Evolutionary conservation across 1,140 invertebrate species (phyloP).

Genomic region (Sycophila sp.): DNA sequence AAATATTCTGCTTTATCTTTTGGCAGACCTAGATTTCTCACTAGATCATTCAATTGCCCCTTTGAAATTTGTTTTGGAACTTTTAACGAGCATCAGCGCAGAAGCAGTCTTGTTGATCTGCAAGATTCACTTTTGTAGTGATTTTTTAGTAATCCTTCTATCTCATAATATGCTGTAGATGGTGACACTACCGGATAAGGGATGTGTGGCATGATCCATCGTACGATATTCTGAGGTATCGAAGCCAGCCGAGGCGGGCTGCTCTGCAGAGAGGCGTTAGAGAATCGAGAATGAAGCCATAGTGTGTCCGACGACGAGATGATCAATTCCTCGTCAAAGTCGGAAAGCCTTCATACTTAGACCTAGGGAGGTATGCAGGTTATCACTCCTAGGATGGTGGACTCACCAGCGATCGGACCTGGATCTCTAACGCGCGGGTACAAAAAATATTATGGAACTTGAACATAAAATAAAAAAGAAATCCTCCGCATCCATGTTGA

Average conservation of each 20-base stretch:
- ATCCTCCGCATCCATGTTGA: background rate
- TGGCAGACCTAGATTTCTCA: conserved; percentile 45
- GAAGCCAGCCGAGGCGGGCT: conserved; percentile 26
- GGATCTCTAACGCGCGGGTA: background rate
- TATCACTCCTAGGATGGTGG: conserved; percentile 20
- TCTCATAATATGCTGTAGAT: background rate
- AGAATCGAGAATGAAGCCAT: conserved; percentile 2
- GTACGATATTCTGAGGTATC: conserved; percentile 7
- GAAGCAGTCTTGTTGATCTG: background rate
- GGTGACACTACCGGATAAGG: background rate
- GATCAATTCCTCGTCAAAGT: conserved; percentile 9
- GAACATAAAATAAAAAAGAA: background rate
- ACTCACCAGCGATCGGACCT: background rate
- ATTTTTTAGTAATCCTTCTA: background rate
- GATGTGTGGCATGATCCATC: background rate
- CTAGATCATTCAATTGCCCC: conserved; percentile 49
- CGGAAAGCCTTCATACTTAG: conserved; percentile 36
- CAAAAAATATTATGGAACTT: background rate
- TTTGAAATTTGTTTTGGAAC: too few relatives aligned
- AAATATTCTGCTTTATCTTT: conserved; percentile 45
- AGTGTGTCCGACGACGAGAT: conserved; percentile 2
- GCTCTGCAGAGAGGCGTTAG: conserved; percentile 23
- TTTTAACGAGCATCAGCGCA: background rate
- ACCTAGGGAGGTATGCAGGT: conserved; percentile 35
- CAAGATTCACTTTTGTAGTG: background rate